These are phyloP conservation scores for Papilio aristodemus DNA, from an alignment of 1,140 invertebrate genomes.

Conservation along the genomic window DNA sequence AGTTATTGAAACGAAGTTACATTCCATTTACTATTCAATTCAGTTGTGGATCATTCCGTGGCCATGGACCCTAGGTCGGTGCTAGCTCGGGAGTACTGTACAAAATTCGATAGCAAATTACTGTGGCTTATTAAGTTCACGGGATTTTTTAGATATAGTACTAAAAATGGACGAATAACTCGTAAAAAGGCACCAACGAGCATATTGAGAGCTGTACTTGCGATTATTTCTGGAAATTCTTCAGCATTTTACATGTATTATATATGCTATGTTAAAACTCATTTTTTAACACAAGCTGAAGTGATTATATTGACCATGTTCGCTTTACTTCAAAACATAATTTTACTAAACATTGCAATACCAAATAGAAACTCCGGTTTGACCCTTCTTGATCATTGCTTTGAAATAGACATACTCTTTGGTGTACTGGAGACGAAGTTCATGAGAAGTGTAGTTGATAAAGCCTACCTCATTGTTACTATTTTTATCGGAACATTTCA, in stretches of 20 bases:
- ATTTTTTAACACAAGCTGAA: constrained; percentile 39
- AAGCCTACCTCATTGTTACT: constrained; percentile 20
- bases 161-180: constrained; percentile 40
- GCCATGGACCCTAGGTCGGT: constrained; percentile 30
- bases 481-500: constrained; percentile 36
- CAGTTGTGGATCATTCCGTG: neutral
- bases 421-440: constrained; percentile 54
- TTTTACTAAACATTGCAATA: constrained; percentile 44
- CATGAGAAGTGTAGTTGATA: constrained; percentile 46
- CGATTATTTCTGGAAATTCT: constrained; percentile 18
- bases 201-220: neutral
- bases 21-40: neutral
- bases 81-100: constrained; percentile 46
- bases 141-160: constrained; percentile 49
- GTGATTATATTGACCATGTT: constrained; percentile 27
- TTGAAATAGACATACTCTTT: constrained; percentile 53
- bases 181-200: constrained; percentile 25
- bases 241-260: constrained; percentile 21
- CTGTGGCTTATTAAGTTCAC: constrained; percentile 40
- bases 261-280: constrained; percentile 6
- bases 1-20: neutral
- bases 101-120: constrained; percentile 37
- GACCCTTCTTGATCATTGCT: constrained; percentile 40
- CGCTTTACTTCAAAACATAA: constrained; percentile 27
- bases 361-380: constrained; percentile 40